These are phyloP conservation scores for Platichthys stellatus DNA, from an alignment of 2,113 vertebrate species.

Conservation along the genomic window DNA sequence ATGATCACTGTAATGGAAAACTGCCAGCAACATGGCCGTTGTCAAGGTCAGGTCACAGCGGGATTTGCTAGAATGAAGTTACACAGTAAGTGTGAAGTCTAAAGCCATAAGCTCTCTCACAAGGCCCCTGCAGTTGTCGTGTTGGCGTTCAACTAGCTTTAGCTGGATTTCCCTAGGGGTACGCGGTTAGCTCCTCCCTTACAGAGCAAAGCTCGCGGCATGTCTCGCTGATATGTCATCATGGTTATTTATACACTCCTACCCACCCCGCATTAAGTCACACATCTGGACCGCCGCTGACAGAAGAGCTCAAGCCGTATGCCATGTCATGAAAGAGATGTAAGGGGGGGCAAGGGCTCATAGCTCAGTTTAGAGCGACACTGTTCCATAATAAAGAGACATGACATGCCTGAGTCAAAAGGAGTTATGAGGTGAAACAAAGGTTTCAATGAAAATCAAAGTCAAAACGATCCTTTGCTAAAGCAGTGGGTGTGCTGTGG, in stretches of 20 bases:
- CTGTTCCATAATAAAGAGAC: conserved; percentile 30
- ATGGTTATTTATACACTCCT: conserved; percentile 67
- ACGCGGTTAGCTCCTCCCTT: conserved; percentile 46
- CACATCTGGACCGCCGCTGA: conserved; percentile 69
- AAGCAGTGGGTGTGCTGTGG: conserved; percentile 22
- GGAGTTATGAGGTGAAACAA: conserved; percentile 22
- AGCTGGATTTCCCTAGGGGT: conserved; percentile 42
- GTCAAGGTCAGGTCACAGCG: conserved; percentile 67
- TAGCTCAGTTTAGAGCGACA: conserved; percentile 13
- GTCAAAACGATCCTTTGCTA: conserved; percentile 33
- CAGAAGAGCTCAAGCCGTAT: conserved; percentile 40
- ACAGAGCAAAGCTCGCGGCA: conserved; percentile 47
- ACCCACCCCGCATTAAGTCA: conserved; percentile 47
- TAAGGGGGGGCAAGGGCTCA: background rate
- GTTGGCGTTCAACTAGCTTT: conserved; percentile 61
- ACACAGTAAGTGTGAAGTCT: conserved; percentile 71
- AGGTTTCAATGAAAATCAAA: conserved; percentile 37
- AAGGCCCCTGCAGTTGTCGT: conserved; percentile 70
- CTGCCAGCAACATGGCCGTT: conserved; percentile 23
- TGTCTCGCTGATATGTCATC: conserved; percentile 65
- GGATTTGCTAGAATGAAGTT: conserved; percentile 47
- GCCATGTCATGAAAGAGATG: conserved; percentile 31
- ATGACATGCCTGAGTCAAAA: conserved; percentile 16
- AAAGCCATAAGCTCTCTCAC: conserved; percentile 65
- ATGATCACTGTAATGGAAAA: conserved; percentile 45